Evolutionary conservation across 2,113 vertebrate species (phyloP), one percentile per base, ranked within the genome.

Genomic region (Acinonyx jubatus): DNA sequence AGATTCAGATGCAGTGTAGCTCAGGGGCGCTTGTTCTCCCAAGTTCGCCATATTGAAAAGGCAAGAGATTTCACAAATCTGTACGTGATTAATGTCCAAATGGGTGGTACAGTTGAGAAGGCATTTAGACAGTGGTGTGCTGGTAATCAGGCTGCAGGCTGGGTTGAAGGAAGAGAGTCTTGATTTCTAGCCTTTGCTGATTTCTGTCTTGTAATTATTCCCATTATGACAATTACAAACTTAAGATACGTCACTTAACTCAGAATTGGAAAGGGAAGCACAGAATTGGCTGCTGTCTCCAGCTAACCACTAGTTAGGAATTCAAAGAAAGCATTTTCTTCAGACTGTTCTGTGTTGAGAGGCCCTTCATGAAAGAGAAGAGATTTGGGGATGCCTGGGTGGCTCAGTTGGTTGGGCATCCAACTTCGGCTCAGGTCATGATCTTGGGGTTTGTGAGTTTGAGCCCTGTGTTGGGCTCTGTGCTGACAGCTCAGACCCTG

Each of bases 321-420:
- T 78, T 76, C 83, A 61, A 94, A 93, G 69, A 74, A 71, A 96
- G 65, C 27, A 36, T 80, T 95, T 91, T 78, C 6, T 89, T 86
- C 71, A 36, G 38, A 55, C 31, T 6, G 3, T 31, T 57, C 38
- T 68, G 18, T 41, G 18, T 55, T 80, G 63, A 82, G 31, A 94
- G 12, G 11, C 78, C n/a, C 27, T 79, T 84, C 29, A 38, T 45
- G 27, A 50, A 66, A 89, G 66, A 91, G 36, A 50, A 90, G 4
- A 82, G 29, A 52, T 78, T 33, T 81, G 66, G 45, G 45, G 45
- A 9, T 45, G 45, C 45, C 45, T 45, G 45, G 45, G 45, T 45
- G 45, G 45, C 45, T 45, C 45, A 45, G 45, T 45, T 45, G 45
- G 45, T 45, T 45, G 45, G 45, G 45, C 8, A 9, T 45, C 45